Evolutionary conservation across 2,113 vertebrate species (phyloP).

Genomic region (Sula dactylatra): DNA sequence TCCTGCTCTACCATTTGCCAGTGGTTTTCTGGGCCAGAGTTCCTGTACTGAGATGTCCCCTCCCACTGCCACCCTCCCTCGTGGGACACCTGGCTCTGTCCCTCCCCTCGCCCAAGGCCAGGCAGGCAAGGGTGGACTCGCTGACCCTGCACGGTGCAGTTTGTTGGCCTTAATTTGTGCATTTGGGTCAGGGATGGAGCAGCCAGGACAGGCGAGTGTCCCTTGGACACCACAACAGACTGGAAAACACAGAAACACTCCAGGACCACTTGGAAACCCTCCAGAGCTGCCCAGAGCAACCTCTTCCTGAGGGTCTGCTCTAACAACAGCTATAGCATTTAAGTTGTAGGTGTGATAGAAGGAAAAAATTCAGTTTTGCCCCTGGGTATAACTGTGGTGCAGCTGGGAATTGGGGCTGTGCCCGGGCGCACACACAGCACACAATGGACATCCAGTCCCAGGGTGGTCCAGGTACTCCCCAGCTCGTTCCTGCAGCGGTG

Average conservation of each 20-base stretch:
- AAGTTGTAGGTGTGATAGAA: not conserved
- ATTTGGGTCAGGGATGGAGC: not conserved
- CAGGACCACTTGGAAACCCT: not conserved
- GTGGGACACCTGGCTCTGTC: not conserved
- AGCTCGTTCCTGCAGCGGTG: not conserved
- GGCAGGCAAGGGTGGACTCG: not conserved
- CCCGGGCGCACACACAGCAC: not conserved
- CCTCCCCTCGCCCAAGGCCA: not conserved
- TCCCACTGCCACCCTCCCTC: not conserved
- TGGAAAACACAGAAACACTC: not conserved
- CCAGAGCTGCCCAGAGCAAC: not conserved
- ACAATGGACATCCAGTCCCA: not conserved
- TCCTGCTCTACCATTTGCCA: not conserved
- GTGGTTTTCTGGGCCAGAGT: not conserved
- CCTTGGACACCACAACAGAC: not conserved
- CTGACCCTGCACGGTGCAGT: not conserved
- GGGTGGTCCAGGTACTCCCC: not conserved
- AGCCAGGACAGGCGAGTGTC: not conserved
- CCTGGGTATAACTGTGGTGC: not conserved
- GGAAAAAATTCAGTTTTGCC: not conserved
- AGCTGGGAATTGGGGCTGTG: fast-evolving
- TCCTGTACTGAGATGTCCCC: not conserved
- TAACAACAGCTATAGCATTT: not conserved
- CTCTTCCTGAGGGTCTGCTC: not conserved
- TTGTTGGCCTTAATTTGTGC: not conserved